These are phyloP conservation scores for Odontocerum albicorne DNA, from an alignment of 2,888 invertebrate species.

Conservation along the genomic window DNA sequence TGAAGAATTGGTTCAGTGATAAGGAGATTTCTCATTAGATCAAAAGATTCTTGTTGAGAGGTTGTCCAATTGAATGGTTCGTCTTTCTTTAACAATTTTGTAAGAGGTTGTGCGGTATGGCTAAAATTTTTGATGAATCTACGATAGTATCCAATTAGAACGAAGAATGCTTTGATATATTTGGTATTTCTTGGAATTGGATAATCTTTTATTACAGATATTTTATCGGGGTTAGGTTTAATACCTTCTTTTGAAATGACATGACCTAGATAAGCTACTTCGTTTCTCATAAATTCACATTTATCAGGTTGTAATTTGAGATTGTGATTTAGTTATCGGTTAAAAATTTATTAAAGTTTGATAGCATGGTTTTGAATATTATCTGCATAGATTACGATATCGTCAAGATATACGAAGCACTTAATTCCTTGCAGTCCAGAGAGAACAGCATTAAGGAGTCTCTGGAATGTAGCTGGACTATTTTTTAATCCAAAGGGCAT, in stretches of 20 bases:
- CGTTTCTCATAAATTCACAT: constrained; percentile 37
- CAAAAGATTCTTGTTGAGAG: constrained; percentile 14
- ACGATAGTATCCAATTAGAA: constrained; percentile 40
- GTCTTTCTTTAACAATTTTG: constrained; percentile 34
- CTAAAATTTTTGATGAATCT: constrained; percentile 39
- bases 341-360: constrained; percentile 34
- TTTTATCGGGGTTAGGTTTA: constrained; percentile 36
- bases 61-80: constrained; percentile 20
- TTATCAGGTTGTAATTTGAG: constrained; percentile 38
- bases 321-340: constrained; percentile 29
- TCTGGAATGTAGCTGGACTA: constrained; percentile 38
- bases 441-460: constrained; percentile 38
- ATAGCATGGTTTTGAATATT: constrained; percentile 32
- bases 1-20: constrained; percentile 15
- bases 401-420: constrained; percentile 42
- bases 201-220: constrained; percentile 33
- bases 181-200: constrained; percentile 32
- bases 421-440: constrained; percentile 35
- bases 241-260: constrained; percentile 34
- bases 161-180: constrained; percentile 39
- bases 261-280: constrained; percentile 38
- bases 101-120: constrained; percentile 37
- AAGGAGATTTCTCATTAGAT: constrained; percentile 1
- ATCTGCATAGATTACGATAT: constrained; percentile 39
- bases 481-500: constrained; percentile 39